Evolutionary conservation across 2,888 invertebrate genomes (phyloP), one percentile per base, ranked within the genome.

Genomic region (Cabera pusaria): DNA sequence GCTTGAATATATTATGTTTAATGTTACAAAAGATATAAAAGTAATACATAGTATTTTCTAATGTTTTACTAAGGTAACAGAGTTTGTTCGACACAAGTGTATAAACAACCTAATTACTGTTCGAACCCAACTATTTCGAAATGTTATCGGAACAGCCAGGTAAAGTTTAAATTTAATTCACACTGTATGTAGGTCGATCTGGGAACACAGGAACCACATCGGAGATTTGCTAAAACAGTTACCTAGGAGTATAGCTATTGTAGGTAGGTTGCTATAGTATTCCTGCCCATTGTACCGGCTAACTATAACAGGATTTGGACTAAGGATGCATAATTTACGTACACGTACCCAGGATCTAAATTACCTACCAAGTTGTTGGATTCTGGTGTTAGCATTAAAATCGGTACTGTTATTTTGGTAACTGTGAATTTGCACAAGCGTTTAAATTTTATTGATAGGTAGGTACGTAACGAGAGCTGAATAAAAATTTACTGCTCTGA

Each of bases 231-330:
- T 41, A 27, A 46, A 46, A 36, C 41, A 44, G 45, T 46, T 50
- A 44, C n/a, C n/a, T n/a, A n/a, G n/a, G n/a, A n/a, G n/a, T n/a
- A n/a, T n/a, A n/a, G n/a, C n/a, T n/a, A n/a, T n/a, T n/a, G n/a
- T n/a, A n/a, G n/a, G n/a, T n/a, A n/a, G n/a, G n/a, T 39, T 28
- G 46, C 33, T 41, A 44, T 41, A 44, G 44, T 50, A 46, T 46
- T 35, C 37, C 21, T 34, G 26, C 25, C 35, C 23, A 38, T 49
- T 46, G 31, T 41, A 11, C 7, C 10, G 19, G 17, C 35, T 31
- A 20, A 34, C 40, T 24, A n/a, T n/a, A 35, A 29, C 41, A 31
- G 35, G 25, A 29, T 29, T 31, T 18, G 35, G 35, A 22, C 41
- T 21, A 26, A 35, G 18, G 17, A 3, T 22, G 31, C 25, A 35